These are phyloP conservation scores for Pseudomyrmex sp. DNA, from an alignment of 1,140 invertebrate species.

Conservation along the genomic window DNA sequence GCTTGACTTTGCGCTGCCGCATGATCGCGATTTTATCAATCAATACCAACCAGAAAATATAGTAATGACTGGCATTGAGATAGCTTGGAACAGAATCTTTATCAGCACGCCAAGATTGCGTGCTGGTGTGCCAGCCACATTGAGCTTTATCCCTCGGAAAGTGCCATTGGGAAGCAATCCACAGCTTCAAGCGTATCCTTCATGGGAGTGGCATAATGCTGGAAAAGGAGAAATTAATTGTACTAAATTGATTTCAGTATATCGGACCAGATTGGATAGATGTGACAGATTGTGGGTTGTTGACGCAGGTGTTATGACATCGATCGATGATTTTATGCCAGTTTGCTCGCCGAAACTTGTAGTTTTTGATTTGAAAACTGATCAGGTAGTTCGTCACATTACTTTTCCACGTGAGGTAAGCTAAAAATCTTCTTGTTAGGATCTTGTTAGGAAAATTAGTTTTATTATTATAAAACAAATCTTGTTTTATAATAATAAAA, in stretches of 20 bases:
- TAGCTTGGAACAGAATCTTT: slow-evolving; percentile 90
- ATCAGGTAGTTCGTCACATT: slow-evolving; percentile 87
- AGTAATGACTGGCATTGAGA: slow-evolving; percentile 90
- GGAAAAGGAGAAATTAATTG: slow-evolving; percentile 90
- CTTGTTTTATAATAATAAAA: background rate
- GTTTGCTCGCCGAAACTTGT: slow-evolving; percentile 93
- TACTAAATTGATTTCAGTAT: slow-evolving; percentile 91
- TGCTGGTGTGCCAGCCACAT: slow-evolving; percentile 90
- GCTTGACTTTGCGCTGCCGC: slow-evolving; percentile 89
- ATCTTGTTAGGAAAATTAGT: too few species aligned
- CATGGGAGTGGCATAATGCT: slow-evolving; percentile 91
- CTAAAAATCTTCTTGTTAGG: background rate
- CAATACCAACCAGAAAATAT: slow-evolving; percentile 90
- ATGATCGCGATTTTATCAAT: slow-evolving; percentile 85
- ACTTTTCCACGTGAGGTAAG: slow-evolving; percentile 82
- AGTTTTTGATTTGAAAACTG: slow-evolving; percentile 91
- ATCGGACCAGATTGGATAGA: slow-evolving; percentile 89
- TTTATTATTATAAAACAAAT: too few species aligned
- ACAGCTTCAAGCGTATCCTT: slow-evolving; percentile 90
- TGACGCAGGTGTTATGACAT: slow-evolving; percentile 90
- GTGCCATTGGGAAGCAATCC: slow-evolving; percentile 88
- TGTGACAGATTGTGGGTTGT: slow-evolving; percentile 92
- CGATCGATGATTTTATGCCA: slow-evolving; percentile 90
- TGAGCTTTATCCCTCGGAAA: slow-evolving; percentile 88
- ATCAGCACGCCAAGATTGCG: slow-evolving; percentile 89